Percentiles rank a stretch among this genome's conserved stretches.
These are phyloP conservation scores for Lophius piscatorius DNA, from an alignment of 2,113 vertebrate species.

Conservation along the genomic window DNA sequence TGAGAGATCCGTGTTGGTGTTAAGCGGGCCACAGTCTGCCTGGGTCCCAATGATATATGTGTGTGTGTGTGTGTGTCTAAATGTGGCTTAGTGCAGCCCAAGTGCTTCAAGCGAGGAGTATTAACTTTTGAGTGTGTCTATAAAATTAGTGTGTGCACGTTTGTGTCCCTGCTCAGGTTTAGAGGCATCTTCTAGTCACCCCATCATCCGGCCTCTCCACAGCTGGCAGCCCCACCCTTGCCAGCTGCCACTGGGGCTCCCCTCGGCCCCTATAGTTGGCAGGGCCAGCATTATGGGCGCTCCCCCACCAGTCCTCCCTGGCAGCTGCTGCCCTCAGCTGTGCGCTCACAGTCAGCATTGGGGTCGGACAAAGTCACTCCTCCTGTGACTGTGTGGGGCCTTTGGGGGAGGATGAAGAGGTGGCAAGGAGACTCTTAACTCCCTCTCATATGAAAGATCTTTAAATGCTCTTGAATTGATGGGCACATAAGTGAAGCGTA, in stretches of 20 bases:
- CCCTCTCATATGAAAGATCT: slow-evolving; percentile 36
- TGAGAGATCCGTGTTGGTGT: slow-evolving; percentile 56
- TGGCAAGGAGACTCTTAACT: slow-evolving; percentile 64
- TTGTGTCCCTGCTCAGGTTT: slow-evolving; percentile 58
- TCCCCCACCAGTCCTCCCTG: slow-evolving; percentile 78
- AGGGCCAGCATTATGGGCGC: slow-evolving; percentile 72
- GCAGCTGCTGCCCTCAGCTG: slow-evolving; percentile 79
- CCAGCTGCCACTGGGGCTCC: slow-evolving; percentile 84
- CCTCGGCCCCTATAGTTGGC: slow-evolving; percentile 76
- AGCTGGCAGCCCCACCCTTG: slow-evolving; percentile 81
- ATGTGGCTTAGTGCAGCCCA: slow-evolving; percentile 3
- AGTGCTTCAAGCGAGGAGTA: slow-evolving; percentile 11
- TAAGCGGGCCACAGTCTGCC: slow-evolving; percentile 56
- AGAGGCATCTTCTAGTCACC: slow-evolving; percentile 71
- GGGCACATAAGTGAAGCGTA: neutral
- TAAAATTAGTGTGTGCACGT: slow-evolving; percentile 22
- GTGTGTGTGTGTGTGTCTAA: slow-evolving; percentile 17
- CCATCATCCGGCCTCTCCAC: slow-evolving; percentile 82
- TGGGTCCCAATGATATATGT: slow-evolving; percentile 28
- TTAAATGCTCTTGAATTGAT: slow-evolving; percentile 25
- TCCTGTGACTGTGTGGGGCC: slow-evolving; percentile 76
- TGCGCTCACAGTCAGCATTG: slow-evolving; percentile 74
- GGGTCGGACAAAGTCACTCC: slow-evolving; percentile 84
- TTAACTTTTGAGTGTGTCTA: slow-evolving; percentile 22
- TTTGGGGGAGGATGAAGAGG: slow-evolving; percentile 64